A percentile compares a stretch with the other conserved stretches of the same genome.
Evolutionary conservation across 1,140 invertebrate genomes (phyloP).

Genomic region (Bemisia tabaci): DNA sequence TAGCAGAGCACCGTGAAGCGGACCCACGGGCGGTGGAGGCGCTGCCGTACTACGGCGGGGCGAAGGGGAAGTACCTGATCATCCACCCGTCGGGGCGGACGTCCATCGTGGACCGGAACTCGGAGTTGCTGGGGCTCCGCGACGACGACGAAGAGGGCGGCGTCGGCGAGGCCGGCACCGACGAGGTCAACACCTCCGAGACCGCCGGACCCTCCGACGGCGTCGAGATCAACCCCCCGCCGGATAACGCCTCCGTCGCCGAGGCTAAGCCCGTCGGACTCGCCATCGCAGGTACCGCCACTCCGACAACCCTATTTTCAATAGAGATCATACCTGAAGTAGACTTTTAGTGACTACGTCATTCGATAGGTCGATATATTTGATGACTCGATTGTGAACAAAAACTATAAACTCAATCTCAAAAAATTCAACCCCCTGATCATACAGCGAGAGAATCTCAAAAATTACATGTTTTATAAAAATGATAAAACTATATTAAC

Average conservation of each 20-base stretch:
- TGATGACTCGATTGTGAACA: no score
- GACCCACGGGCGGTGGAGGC: slow-evolving; percentile 12
- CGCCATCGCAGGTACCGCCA: slow-evolving; percentile 31
- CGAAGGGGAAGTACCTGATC: slow-evolving; percentile 44
- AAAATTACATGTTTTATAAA: no score
- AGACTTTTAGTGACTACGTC: no score
- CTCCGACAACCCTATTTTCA: background rate
- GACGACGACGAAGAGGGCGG: slow-evolving; percentile 34
- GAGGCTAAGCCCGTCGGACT: slow-evolving; percentile 54
- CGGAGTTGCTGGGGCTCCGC: slow-evolving; percentile 15
- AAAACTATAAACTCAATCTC: no score
- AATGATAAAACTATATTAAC: no score
- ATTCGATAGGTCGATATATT: no score
- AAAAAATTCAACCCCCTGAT: no score
- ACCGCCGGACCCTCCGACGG: slow-evolving; percentile 19
- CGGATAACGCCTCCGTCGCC: slow-evolving; percentile 43
- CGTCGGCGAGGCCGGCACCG: background rate
- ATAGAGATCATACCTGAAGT: no score
- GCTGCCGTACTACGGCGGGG: slow-evolving; percentile 48
- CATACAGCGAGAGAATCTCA: no score
- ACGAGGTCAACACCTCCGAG: background rate
- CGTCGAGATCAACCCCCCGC: slow-evolving; percentile 34
- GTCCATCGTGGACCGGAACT: slow-evolving; percentile 34
- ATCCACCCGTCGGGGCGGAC: slow-evolving; percentile 36
- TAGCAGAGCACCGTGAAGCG: slow-evolving; percentile 9